A percentile compares a stretch with the other conserved stretches of the same genome.
Evolutionary conservation across 2,113 vertebrate genomes (phyloP).

Genomic region (Climacteris rufus): DNA sequence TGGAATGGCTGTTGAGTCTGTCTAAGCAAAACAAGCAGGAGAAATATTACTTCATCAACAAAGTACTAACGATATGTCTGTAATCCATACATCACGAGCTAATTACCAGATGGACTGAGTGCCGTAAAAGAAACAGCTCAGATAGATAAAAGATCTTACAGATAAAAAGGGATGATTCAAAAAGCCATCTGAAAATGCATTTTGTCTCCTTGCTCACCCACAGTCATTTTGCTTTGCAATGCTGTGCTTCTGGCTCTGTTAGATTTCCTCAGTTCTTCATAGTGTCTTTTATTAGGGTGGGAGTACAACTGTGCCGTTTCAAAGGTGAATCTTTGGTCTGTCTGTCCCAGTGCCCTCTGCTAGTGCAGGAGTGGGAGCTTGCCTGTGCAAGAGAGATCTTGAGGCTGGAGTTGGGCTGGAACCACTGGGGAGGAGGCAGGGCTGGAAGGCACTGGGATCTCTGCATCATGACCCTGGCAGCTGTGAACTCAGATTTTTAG

Average conservation of each 20-base stretch:
- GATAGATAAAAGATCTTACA: background rate
- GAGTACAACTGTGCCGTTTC: background rate
- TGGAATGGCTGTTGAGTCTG: background rate
- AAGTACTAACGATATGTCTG: background rate
- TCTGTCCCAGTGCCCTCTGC: background rate
- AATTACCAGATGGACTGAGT: background rate
- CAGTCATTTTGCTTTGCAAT: background rate
- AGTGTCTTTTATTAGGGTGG: background rate
- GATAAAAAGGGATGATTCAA: background rate
- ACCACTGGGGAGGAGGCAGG: background rate
- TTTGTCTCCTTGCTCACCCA: background rate
- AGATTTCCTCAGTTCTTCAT: background rate
- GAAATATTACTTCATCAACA: background rate
- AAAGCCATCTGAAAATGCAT: background rate
- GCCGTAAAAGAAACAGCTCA: background rate
- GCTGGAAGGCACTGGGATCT: rapidly evolving
- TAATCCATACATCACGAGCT: background rate
- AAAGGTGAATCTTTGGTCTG: background rate
- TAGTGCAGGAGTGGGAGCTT: background rate
- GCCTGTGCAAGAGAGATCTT: rapidly evolving
- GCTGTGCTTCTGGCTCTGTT: background rate
- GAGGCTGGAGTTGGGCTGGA: background rate
- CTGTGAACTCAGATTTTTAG: background rate
- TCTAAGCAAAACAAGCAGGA: background rate
- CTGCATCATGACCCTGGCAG: background rate